Percentiles rank a stretch among this genome's conserved stretches.
Evolutionary conservation across 1,140 invertebrate genomes (phyloP).

Genomic region (Armadillidium nasatum): DNA sequence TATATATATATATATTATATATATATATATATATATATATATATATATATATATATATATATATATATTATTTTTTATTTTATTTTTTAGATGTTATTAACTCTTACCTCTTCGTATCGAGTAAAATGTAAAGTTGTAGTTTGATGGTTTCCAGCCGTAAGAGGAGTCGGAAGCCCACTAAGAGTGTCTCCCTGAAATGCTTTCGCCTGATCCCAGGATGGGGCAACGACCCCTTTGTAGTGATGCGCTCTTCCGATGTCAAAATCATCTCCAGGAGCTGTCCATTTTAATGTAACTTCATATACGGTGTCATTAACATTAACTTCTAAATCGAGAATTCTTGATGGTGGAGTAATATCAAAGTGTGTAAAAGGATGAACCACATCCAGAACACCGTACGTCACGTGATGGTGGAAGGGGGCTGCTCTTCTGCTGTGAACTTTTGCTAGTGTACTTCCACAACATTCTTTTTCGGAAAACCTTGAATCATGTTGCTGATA

Average conservation of each 20-base stretch:
- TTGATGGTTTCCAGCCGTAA: constrained; percentile 34
- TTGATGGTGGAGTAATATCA: constrained; percentile 47
- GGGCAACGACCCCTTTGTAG: constrained; percentile 44
- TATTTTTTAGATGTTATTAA: background rate
- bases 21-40: constrained; percentile 1
- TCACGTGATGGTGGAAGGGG: constrained; percentile 41
- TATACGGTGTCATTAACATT: constrained; percentile 40
- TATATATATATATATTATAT: no score
- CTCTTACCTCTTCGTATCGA: constrained; percentile 36
- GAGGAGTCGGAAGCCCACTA: constrained; percentile 36
- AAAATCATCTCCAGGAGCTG: constrained; percentile 48
- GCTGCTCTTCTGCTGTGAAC: constrained; percentile 32
- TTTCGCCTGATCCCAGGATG: constrained; percentile 35
- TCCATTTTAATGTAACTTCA: constrained; percentile 47
- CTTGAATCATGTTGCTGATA: constrained; percentile 33
- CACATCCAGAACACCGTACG: constrained; percentile 37
- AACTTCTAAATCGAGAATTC: constrained; percentile 48
- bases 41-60: background rate
- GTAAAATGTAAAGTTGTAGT: constrained; percentile 37
- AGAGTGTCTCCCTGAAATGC: constrained; percentile 38
- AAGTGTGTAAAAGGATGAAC: constrained; percentile 20
- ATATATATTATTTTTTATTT: background rate
- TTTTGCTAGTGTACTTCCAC: constrained; percentile 37
- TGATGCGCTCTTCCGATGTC: constrained; percentile 44
- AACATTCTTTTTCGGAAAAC: constrained; percentile 33